Conservation (phyloP, 2,888 invertebrate species). For the Cheilosia urbana region DNA sequence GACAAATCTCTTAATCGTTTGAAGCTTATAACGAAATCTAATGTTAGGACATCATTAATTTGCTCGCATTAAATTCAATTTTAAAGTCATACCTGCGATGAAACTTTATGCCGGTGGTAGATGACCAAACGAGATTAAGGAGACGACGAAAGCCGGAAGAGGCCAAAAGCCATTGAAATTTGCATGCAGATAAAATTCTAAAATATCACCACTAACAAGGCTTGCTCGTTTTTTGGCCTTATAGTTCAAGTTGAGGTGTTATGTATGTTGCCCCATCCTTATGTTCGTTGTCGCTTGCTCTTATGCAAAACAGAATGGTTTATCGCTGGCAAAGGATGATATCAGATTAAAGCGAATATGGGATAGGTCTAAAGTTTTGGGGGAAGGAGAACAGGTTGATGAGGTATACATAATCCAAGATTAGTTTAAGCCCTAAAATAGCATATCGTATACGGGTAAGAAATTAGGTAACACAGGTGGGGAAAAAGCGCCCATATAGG, state of each 20-base stretch:
- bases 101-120: neutral
- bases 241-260: neutral
- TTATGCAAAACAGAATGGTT: constrained; percentile 38
- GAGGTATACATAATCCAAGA: constrained; percentile 31
- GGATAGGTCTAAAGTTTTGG: constrained; percentile 10
- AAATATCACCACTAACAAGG: neutral
- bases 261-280: neutral
- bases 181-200: constrained; percentile 1
- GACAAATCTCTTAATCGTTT: constrained; percentile 1
- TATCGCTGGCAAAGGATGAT: constrained; percentile 16
- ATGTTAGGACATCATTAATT: neutral
- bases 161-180: constrained; percentile 13
- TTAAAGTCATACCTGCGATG: neutral
- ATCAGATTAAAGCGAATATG: neutral
- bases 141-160: constrained; percentile 13
- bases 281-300: neutral
- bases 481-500: neutral
- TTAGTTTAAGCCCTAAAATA: constrained; percentile 2
- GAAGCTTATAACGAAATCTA: neutral
- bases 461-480: neutral
- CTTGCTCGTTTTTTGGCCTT: neutral
- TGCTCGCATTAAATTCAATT: constrained; percentile 9
- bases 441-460: neutral
- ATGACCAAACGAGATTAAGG: constrained; percentile 26
- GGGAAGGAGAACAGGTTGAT: constrained; percentile 23